Percentiles rank a stretch among this genome's conserved stretches.
Evolutionary conservation across 2,888 invertebrate genomes (phyloP).

Genomic region (Phytoseiulus persimilis): DNA sequence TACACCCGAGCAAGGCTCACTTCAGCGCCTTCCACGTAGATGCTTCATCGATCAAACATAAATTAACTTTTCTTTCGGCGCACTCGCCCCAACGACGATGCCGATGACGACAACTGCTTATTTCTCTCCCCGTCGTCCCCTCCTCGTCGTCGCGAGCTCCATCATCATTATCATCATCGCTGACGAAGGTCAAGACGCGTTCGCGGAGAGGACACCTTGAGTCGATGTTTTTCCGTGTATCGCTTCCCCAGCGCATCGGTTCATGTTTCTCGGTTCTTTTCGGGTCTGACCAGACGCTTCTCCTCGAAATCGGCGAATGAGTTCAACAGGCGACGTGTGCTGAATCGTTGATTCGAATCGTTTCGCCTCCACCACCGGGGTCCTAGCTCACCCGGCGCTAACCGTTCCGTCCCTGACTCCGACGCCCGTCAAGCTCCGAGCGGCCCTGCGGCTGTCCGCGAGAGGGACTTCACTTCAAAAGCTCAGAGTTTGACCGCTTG

Average conservation of each 20-base stretch:
- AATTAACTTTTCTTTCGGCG: constrained; percentile 32
- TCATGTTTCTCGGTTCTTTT: background rate
- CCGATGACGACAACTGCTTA: background rate
- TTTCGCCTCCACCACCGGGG: background rate
- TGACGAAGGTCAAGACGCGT: background rate
- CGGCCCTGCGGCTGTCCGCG: too few species aligned
- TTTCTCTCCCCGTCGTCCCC: background rate
- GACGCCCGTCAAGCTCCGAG: background rate
- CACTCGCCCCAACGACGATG: background rate
- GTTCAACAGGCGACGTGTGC: background rate
- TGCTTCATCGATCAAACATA: constrained; percentile 33
- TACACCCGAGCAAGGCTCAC: background rate
- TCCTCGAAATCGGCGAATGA: background rate
- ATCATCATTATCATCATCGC: background rate
- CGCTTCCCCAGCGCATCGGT: background rate
- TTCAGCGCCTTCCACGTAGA: background rate
- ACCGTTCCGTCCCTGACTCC: background rate
- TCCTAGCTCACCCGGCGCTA: too few species aligned
- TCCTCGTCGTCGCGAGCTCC: background rate
- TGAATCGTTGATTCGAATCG: background rate
- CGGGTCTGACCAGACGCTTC: background rate
- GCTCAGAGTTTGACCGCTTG: too few species aligned
- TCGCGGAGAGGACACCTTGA: background rate
- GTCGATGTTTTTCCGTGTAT: background rate
- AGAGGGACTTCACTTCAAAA: too few species aligned